Percentiles rank a stretch among this genome's conserved stretches.
phyloP scores from a whole-genome alignment of 2,888 invertebrate species.

The Keiferia lycopersicella region DNA sequence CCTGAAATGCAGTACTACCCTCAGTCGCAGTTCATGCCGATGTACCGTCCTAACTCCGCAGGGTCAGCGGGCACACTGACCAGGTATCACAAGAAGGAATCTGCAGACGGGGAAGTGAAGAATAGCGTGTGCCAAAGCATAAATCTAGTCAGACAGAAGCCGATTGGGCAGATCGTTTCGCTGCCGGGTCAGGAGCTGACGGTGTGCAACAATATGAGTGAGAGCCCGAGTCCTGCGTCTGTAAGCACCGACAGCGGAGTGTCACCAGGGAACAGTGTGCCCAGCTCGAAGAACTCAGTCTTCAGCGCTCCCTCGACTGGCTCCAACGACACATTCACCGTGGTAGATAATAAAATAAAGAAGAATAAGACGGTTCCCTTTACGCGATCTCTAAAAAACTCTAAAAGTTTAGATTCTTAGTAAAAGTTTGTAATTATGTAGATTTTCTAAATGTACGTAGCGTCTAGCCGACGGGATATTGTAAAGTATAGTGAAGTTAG shows the following conservation, averaged over 20 bases:
- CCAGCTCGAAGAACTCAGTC: slow-evolving; percentile 65
- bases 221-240: slow-evolving; percentile 72
- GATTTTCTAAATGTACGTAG: slow-evolving; percentile 80
- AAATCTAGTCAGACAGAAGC: slow-evolving; percentile 77
- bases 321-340: slow-evolving; percentile 48
- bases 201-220: slow-evolving; percentile 69
- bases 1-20: slow-evolving; percentile 74
- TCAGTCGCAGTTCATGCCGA: slow-evolving; percentile 66
- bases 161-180: slow-evolving; percentile 75
- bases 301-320: slow-evolving; percentile 55
- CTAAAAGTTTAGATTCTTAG: slow-evolving; percentile 77
- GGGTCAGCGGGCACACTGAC: slow-evolving; percentile 75
- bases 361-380: slow-evolving; percentile 61
- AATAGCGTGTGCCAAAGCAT: slow-evolving; percentile 77
- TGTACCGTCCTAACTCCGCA: slow-evolving; percentile 73
- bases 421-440: slow-evolving; percentile 76
- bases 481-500: slow-evolving; percentile 63
- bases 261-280: slow-evolving; percentile 70
- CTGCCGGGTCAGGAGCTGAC: slow-evolving; percentile 72
- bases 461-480: slow-evolving; percentile 54
- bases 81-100: slow-evolving; percentile 69
- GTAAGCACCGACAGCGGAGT: slow-evolving; percentile 74
- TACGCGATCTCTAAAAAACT: slow-evolving; percentile 69
- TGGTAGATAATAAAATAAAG: slow-evolving; percentile 59
- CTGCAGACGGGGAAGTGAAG: slow-evolving; percentile 59